Base-by-base conservation (phyloP, 2,797 vertebrate genomes). In the Melanotaenia nigrans region DNA sequence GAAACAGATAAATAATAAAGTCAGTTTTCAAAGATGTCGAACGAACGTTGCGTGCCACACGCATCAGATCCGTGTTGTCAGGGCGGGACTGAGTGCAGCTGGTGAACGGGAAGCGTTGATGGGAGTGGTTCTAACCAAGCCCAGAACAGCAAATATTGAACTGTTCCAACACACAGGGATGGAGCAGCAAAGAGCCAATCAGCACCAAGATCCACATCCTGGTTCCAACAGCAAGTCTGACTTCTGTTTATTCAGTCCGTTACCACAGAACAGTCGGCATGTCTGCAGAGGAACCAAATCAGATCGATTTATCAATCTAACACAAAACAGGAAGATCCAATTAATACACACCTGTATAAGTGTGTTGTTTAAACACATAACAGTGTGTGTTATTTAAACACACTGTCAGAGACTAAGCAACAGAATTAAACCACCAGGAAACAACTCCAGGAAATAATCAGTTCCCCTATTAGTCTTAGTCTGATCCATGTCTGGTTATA, bases 131-230 rank as follows among this genome's bases (percentile, higher is more conserved):
- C 84, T 77, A 68, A 86, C 86, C 70, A 64, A 72, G 62, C 87
- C 92, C 85, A 83, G 8, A 12, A 76, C 45, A 66, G 77, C 86
- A 94, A 95, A 95, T 95, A 95, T 95, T 95, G 90, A 93, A 0
- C 63, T 62, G 65, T 14, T 55, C 87, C 81, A 14, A 14, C 38
- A 38, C 12, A 40, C 38, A 40, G 38, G 38, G 38, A 40, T 40
- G 38, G 47, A 61, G 35, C 54, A 63, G 22, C 28, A 65, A 68
- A 24, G 24, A 60, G 18, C 13, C 2, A 10, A 9, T n/a, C 93
- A 93, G 90, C 92, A 79, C 63, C 91, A 47, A 70, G 9, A 28
- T 13, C 62, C 18, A 84, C 74, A 90, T 90, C 90, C 88, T 87
- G 83, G 49, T 56, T 49, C 18, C 47, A 22, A 22, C 47, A 49